Evolutionary conservation across 1,140 invertebrate genomes (phyloP), one percentile per base, ranked within the genome.

Genomic region (Leptinotarsa lineolata): DNA sequence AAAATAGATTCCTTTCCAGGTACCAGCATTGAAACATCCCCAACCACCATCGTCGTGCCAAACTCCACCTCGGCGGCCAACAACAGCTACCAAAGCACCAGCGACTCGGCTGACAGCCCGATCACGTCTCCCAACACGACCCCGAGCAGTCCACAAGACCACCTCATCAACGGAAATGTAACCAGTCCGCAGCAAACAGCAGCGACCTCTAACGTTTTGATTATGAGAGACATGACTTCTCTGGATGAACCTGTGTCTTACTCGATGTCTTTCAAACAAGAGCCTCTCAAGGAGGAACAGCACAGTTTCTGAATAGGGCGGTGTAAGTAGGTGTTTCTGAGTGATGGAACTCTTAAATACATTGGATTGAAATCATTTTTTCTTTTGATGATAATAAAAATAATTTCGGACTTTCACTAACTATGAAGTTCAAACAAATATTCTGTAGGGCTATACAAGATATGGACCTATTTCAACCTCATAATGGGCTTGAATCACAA

Each of bases 241-340:
- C 76, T 83, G 24, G 83, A 84, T 13, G 82, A 82, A 30, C 73
- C 81, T 15, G 60, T 44, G 60, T 65, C 78, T 16, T 85, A 81
- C 67, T 72, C 76, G 12, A 83, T 85, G 60, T 78, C 81, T 46
- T 86, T 86, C 74, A 86, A 86, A 77, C 83, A 85, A 76, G 85
- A 86, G 76, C 85, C 84, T 5, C 78, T 83, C n/a, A 78, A 85
- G 68, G 84, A 85, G 72, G 84, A 85, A 74, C 79, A 82, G 58
- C 81, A 80, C 46, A 75, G 74, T 69, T 80, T 77, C 74, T 76
- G 68, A 67, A 39, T 15, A 20, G 22, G 58, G 2, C 11, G 2
- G 20, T 18, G 8, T 39, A 8, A 59, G 20, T 59, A 2, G 16
- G 58, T 18, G 11, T n/a, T 59, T 16, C 20, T 59, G 58, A 59